phyloP scores from a whole-genome alignment of 2,113 vertebrate genomes.

The Anser brachyrhynchus region DNA sequence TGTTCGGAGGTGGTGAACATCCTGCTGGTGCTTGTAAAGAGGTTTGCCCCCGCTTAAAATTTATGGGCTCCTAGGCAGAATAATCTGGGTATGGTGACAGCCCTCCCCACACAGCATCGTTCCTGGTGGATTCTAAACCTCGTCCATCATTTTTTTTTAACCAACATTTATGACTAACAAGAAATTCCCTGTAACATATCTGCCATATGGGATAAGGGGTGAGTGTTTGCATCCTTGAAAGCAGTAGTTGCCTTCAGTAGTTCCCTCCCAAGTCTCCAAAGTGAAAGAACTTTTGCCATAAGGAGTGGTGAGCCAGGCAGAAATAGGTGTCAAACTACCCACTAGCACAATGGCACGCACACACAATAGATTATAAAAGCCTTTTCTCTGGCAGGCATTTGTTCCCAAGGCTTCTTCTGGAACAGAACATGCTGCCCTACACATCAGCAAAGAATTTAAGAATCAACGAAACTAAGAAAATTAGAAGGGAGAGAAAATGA shows the following conservation, averaged over 20 bases:
- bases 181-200: background rate
- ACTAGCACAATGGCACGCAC: background rate
- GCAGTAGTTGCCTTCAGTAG: background rate
- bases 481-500: slow-evolving; percentile 27
- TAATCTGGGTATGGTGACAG: background rate
- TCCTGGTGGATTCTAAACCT: background rate
- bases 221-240: background rate
- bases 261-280: background rate
- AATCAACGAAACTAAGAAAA: slow-evolving; percentile 51
- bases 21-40: background rate
- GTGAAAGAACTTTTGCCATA: background rate
- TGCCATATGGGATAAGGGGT: background rate
- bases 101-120: background rate
- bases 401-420: slow-evolving; percentile 31
- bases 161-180: background rate
- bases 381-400: slow-evolving; percentile 38
- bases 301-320: slow-evolving; percentile 7
- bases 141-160: background rate
- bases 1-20: background rate
- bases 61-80: background rate
- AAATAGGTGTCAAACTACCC: slow-evolving; percentile 43
- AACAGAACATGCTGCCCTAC: slow-evolving; percentile 56
- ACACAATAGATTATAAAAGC: slow-evolving; percentile 13
- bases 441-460: slow-evolving; percentile 30
- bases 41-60: slow-evolving; percentile 14